These are phyloP conservation scores for Numenius phaeopus DNA, from an alignment of 2,797 vertebrate genomes.

Conservation along the genomic window DNA sequence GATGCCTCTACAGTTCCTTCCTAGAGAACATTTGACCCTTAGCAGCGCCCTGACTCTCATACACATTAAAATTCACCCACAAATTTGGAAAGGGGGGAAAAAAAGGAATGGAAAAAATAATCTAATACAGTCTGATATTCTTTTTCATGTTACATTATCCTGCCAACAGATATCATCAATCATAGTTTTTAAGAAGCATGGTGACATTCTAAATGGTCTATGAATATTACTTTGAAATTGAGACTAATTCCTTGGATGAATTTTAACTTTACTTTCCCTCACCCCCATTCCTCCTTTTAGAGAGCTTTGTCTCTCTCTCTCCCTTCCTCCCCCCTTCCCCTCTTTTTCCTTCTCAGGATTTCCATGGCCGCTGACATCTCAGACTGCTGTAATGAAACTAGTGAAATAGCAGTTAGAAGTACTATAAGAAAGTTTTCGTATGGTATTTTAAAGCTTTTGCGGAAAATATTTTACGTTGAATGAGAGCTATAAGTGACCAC, in stretches of 20 bases:
- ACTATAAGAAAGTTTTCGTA: background rate
- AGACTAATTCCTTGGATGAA: conserved; percentile 43
- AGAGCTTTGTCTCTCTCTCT: background rate
- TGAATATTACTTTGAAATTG: conserved; percentile 67
- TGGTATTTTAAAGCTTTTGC: conserved; percentile 18
- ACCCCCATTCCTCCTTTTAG: background rate
- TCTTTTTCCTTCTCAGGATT: background rate
- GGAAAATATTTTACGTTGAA: background rate
- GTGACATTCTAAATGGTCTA: conserved; percentile 51
- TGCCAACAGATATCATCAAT: conserved; percentile 35
- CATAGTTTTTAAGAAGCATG: conserved; percentile 31
- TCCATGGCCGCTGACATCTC: background rate
- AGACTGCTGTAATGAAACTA: conserved; percentile 23
- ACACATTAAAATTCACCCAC: background rate
- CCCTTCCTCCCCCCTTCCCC: background rate
- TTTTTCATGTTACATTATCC: conserved; percentile 29
- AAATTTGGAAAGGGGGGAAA: background rate
- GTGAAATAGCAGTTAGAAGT: background rate
- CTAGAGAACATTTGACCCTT: background rate
- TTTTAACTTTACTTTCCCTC: conserved; percentile 30
- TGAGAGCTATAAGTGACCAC: background rate
- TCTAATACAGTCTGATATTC: background rate
- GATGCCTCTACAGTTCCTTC: background rate
- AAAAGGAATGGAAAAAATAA: background rate
- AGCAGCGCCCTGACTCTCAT: background rate